phyloP scores from a whole-genome alignment of 1,140 invertebrate genomes.

The Megathymus violae region DNA sequence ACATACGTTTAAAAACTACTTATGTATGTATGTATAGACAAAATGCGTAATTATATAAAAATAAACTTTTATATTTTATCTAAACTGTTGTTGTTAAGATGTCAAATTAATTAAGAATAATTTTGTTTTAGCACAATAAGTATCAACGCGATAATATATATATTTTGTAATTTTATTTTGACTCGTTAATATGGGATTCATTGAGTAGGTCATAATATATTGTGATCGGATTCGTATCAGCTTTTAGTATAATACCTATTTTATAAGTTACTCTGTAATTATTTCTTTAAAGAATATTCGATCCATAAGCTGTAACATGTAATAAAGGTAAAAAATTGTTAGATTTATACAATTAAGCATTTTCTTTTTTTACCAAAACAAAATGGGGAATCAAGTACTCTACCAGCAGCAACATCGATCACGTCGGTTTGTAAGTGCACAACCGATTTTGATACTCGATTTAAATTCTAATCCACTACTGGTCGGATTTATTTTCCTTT shows the following conservation, averaged over 20 bases:
- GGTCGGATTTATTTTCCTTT: slow-evolving; percentile 46
- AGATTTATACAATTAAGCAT: not conserved
- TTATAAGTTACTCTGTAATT: no score
- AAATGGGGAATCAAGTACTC: slow-evolving; percentile 9
- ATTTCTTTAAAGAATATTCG: no score
- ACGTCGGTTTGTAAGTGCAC: slow-evolving; percentile 12
- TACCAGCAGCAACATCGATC: slow-evolving; percentile 31
- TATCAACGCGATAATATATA: no score
- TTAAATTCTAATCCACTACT: slow-evolving; percentile 38
- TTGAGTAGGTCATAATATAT: no score
- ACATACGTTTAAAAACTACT: slow-evolving; percentile 1
- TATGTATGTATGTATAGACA: slow-evolving; percentile 24
- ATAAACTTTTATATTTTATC: not conserved
- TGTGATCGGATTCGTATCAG: no score
- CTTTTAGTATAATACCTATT: no score
- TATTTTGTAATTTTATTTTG: no score
- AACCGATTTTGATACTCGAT: slow-evolving; percentile 39
- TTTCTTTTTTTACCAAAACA: not conserved
- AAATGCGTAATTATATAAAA: slow-evolving; percentile 17
- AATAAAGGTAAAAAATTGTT: not conserved
- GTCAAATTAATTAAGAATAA: no score
- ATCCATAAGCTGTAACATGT: no score
- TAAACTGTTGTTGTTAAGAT: no score
- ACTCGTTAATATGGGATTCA: no score
- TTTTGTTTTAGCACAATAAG: no score